Conservation (phyloP, 2,113 vertebrate genomes). For the Pangasianodon gigas region DNA sequence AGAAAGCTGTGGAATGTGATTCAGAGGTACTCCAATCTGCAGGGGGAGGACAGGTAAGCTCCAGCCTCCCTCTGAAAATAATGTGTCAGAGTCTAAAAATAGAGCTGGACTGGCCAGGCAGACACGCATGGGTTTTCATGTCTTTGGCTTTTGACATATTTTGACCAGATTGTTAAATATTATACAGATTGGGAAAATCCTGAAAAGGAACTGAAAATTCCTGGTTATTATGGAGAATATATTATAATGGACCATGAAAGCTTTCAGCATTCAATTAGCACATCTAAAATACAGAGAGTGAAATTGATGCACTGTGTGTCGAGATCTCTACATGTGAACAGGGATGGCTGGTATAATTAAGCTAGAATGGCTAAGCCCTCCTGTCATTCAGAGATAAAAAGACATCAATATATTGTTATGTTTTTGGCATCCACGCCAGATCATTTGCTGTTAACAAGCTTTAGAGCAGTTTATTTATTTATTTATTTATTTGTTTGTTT, state of each 20-base stretch:
- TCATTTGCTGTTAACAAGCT: background rate
- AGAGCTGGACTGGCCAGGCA: slow-evolving; percentile 40
- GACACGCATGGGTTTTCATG: background rate
- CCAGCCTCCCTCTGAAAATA: slow-evolving; percentile 2
- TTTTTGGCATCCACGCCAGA: background rate
- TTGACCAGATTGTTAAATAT: background rate
- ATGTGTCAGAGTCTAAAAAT: slow-evolving; percentile 29
- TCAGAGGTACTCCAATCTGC: background rate
- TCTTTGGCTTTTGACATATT: background rate
- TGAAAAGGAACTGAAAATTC: background rate
- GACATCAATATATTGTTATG: too few species aligned
- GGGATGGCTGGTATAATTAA: background rate
- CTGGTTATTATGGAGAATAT: background rate
- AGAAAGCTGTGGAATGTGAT: slow-evolving; percentile 4
- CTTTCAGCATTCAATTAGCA: background rate
- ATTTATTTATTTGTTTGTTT: too few species aligned
- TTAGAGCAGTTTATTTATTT: background rate
- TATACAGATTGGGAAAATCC: background rate
- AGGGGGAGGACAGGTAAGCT: slow-evolving; percentile 39
- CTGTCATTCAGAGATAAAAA: background rate
- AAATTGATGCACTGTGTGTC: background rate
- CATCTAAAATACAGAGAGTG: background rate
- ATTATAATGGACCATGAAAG: background rate
- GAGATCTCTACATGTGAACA: background rate
- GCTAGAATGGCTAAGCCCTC: background rate